Conservation (phyloP, 2,797 vertebrate genomes). For the Melanotaenia nigrans region DNA sequence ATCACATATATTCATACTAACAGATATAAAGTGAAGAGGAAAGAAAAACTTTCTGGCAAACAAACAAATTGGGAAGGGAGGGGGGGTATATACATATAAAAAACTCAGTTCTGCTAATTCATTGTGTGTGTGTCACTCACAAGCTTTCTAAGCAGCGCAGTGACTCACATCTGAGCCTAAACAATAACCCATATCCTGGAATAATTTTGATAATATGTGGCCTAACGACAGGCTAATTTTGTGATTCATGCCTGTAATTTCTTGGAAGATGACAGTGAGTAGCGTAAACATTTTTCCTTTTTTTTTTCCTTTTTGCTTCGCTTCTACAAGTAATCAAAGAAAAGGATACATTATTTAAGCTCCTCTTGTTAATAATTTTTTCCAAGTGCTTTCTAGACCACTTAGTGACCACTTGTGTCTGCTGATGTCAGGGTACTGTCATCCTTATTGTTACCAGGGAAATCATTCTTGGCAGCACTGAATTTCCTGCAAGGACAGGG, state of each 20-base stretch:
- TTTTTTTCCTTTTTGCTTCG: too few species aligned
- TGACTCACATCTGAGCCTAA: conserved; percentile 59
- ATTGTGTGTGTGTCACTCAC: too few species aligned
- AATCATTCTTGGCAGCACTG: conserved; percentile 8
- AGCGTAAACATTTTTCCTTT: not conserved
- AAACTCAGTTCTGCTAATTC: too few species aligned
- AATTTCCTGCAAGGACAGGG: conserved; percentile 2
- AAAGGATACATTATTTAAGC: not conserved
- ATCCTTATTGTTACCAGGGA: not conserved
- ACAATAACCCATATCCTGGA: conserved; percentile 54
- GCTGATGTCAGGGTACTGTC: conserved; percentile 10
- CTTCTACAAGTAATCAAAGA: not conserved
- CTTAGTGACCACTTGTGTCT: not conserved
- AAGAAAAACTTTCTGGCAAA: too few species aligned
- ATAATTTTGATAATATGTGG: conserved; percentile 37
- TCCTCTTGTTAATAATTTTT: conserved; percentile 3
- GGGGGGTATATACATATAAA: too few species aligned
- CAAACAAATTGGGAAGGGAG: not conserved
- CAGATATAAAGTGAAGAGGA: too few species aligned
- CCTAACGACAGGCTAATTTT: conserved; percentile 26
- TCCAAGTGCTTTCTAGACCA: conserved; percentile 4
- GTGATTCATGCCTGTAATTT: conserved; percentile 35
- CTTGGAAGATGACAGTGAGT: conserved; percentile 17
- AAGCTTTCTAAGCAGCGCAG: conserved; percentile 8
- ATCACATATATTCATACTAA: too few species aligned